Conservation (phyloP, 2,113 vertebrate genomes). For the Dipodomys stephensi region DNA sequence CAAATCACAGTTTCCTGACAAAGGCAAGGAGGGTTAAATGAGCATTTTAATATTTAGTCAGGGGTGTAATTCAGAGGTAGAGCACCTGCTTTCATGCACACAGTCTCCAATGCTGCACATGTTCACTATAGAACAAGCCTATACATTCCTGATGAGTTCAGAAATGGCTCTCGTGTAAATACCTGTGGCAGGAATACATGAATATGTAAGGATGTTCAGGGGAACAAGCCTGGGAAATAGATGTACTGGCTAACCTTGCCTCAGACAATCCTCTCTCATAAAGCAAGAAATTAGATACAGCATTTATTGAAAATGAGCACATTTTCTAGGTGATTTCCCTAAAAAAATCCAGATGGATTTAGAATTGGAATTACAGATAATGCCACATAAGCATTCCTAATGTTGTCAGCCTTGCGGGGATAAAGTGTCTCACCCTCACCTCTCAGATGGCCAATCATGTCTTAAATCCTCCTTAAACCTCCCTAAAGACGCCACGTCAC, state of each 20-base stretch:
- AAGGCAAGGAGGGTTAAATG: not conserved
- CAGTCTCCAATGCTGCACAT: not conserved
- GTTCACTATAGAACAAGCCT: not conserved
- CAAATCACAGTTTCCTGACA: not conserved
- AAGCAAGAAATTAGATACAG: constrained; percentile 51
- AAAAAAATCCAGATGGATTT: constrained; percentile 55
- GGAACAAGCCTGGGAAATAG: not conserved
- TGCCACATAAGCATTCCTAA: constrained; percentile 70
- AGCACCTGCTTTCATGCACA: not conserved
- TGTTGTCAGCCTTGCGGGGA: constrained; percentile 44
- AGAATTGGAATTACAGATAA: constrained; percentile 69
- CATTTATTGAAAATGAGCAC: constrained; percentile 56
- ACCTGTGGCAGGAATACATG: constrained; percentile 9
- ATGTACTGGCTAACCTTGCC: constrained; percentile 1
- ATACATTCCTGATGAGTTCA: not conserved
- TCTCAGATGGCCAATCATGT: constrained; percentile 74
- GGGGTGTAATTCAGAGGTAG: not conserved
- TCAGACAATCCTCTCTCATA: constrained; percentile 42
- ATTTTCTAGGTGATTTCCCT: constrained; percentile 61
- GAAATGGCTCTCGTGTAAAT: not conserved
- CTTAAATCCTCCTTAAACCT: constrained; percentile 72
- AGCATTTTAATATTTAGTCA: too few species aligned
- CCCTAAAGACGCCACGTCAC: constrained; percentile 66
- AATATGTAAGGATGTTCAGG: not conserved
- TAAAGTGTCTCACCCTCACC: constrained; percentile 47